These are phyloP conservation scores for Podarcis lilfordi DNA, from an alignment of 2,797 vertebrate genomes.

Conservation along the genomic window DNA sequence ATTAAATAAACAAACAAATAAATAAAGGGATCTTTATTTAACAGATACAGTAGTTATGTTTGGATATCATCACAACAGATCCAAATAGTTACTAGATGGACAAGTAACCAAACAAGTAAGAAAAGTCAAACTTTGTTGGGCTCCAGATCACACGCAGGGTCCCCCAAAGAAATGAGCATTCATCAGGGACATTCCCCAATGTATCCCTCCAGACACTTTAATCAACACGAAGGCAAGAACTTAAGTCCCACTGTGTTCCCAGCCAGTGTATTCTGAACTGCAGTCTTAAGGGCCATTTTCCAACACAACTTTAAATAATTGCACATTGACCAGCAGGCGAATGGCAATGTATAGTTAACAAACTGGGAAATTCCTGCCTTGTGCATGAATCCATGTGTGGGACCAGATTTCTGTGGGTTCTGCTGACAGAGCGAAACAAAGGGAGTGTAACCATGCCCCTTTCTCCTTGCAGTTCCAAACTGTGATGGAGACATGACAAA, in stretches of 20 bases:
- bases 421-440: no score
- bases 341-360: not conserved
- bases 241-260: not conserved
- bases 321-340: not conserved
- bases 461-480: not conserved
- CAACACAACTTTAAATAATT: not conserved
- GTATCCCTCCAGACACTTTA: not conserved
- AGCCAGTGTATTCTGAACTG: not conserved
- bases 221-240: not conserved
- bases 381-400: no score
- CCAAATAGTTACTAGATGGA: no score
- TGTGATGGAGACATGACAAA: not conserved
- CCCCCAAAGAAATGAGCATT: not conserved
- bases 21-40: no score
- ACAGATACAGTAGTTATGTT: no score
- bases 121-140: not conserved
- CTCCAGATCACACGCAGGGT: not conserved
- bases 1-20: no score
- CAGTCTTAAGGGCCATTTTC: not conserved
- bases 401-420: no score
- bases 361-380: no score
- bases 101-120: no score
- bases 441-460: no score
- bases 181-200: no score
- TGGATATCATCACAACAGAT: no score